Percentiles rank a stretch among this genome's conserved stretches.
These are phyloP conservation scores for Atethmia centrago DNA, from an alignment of 2,888 invertebrate genomes.

Conservation along the genomic window DNA sequence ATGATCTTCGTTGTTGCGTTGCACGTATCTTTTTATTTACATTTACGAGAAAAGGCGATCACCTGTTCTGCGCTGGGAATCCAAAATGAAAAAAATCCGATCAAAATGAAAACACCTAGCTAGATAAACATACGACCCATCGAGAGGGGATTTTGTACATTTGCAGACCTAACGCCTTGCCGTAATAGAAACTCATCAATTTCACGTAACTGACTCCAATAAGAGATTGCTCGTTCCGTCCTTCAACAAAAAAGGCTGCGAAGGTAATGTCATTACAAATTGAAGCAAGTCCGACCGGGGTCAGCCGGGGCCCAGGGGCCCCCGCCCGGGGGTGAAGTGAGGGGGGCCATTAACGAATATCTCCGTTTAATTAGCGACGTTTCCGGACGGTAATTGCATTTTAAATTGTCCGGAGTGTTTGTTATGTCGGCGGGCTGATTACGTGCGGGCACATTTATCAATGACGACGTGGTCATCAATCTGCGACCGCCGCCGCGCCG, in stretches of 20 bases:
- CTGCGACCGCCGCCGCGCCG: slow-evolving; percentile 13
- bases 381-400: slow-evolving; percentile 81
- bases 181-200: slow-evolving; percentile 63
- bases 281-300: slow-evolving; percentile 63
- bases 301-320: slow-evolving; percentile 35
- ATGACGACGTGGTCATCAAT: slow-evolving; percentile 57
- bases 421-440: slow-evolving; percentile 58
- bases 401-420: slow-evolving; percentile 76
- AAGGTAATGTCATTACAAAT: slow-evolving; percentile 69
- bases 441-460: slow-evolving; percentile 54
- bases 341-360: slow-evolving; percentile 76
- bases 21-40: not conserved
- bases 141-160: slow-evolving; percentile 7
- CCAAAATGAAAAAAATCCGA: not conserved
- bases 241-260: slow-evolving; percentile 64
- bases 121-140: not conserved
- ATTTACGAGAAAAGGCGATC: not conserved
- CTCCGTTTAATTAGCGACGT: slow-evolving; percentile 82
- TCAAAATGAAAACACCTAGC: no score
- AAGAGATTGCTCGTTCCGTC: slow-evolving; percentile 62
- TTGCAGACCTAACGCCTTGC: slow-evolving; percentile 28
- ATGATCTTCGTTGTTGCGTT: not conserved
- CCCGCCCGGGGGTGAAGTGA: slow-evolving; percentile 16
- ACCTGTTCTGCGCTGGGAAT: not conserved
- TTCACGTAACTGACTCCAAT: slow-evolving; percentile 62